These are phyloP conservation scores for Rhincodon typus DNA, from an alignment of 2,797 vertebrate genomes.

Conservation along the genomic window DNA sequence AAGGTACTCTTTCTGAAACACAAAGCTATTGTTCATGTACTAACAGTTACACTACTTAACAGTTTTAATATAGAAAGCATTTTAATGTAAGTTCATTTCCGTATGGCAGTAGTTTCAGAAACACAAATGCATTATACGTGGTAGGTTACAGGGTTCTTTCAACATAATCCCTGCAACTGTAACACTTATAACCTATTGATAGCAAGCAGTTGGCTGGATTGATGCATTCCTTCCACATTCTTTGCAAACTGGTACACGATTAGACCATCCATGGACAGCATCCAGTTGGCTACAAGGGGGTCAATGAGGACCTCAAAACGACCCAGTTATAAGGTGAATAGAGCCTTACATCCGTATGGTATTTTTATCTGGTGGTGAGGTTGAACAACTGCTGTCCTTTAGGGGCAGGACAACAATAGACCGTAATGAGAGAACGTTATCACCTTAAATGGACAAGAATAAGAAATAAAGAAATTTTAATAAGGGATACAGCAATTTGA, in stretches of 20 bases:
- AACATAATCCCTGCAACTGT: not conserved
- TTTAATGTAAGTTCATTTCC: not conserved
- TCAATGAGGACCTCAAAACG: not conserved
- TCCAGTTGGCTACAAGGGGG: not conserved
- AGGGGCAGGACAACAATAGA: not conserved
- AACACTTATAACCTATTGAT: not conserved
- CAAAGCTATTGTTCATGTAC: not conserved
- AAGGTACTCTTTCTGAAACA: not conserved
- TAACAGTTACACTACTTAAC: not conserved
- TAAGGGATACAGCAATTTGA: not conserved
- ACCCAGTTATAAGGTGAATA: not conserved
- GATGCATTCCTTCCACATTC: constrained; percentile 22
- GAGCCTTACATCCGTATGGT: not conserved
- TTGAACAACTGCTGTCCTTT: constrained; percentile 4
- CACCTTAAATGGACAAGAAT: not conserved
- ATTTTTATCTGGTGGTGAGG: constrained; percentile 15
- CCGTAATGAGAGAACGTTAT: not conserved
- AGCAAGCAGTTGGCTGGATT: not conserved
- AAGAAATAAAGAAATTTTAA: not conserved
- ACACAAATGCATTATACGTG: not conserved
- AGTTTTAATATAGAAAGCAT: not conserved
- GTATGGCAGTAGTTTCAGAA: not conserved
- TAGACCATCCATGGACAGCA: not conserved
- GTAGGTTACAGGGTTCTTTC: not conserved
- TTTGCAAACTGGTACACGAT: not conserved